Conservation (phyloP, 1,140 invertebrate genomes). For the Drosophila parabipectinata region DNA sequence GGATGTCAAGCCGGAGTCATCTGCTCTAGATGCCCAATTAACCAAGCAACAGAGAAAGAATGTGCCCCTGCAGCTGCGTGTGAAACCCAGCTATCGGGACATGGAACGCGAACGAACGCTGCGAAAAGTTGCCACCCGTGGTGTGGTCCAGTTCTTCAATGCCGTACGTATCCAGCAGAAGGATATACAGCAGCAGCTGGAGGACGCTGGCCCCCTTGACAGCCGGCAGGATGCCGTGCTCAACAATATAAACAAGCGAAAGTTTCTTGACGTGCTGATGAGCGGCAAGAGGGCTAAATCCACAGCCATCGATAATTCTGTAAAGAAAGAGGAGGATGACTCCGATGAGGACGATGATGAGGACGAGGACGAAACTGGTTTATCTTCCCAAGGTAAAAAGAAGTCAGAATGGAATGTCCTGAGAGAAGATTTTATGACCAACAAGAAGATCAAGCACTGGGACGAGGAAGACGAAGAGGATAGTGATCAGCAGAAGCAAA, state of each 20-base stretch:
- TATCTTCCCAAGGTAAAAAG: conserved; percentile 39
- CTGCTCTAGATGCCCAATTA: conserved; percentile 58
- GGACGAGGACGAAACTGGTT: conserved; percentile 25
- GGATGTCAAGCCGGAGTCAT: conserved; percentile 74
- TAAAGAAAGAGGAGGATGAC: conserved; percentile 84
- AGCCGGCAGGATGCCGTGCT: conserved; percentile 92
- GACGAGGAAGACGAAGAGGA: conserved; percentile 88
- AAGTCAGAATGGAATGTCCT: conserved; percentile 86
- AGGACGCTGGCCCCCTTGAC: conserved; percentile 90
- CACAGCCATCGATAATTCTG: conserved; percentile 85
- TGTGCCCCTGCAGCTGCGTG: conserved; percentile 87
- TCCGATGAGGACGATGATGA: conserved; percentile 78
- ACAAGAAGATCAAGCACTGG: conserved; percentile 95
- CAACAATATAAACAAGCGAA: conserved; percentile 91
- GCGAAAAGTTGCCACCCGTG: conserved; percentile 94
- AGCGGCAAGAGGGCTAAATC: conserved; percentile 87
- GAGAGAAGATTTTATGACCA: conserved; percentile 94
- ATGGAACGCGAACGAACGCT: conserved; percentile 90
- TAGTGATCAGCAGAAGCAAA: conserved; percentile 22
- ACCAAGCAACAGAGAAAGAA: conserved; percentile 82
- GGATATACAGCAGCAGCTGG: conserved; percentile 89
- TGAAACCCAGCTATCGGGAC: conserved; percentile 90
- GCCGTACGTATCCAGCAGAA: conserved; percentile 94
- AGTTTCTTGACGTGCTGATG: conserved; percentile 93
- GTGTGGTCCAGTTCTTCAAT: conserved; percentile 96